Evolutionary conservation across 1,140 invertebrate genomes (phyloP).

Genomic region (Drosophila santomea): DNA sequence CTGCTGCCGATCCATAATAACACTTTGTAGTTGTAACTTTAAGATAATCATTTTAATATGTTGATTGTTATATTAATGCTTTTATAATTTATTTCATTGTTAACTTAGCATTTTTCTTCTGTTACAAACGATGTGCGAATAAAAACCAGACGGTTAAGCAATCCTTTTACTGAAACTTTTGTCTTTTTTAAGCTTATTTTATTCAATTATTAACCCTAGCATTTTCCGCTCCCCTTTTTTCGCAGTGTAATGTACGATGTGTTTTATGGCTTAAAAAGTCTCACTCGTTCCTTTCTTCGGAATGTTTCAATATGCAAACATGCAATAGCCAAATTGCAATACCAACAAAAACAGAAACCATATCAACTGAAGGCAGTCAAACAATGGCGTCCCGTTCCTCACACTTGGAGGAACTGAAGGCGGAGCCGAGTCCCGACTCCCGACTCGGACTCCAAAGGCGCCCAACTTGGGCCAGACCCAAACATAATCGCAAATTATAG

Average conservation of each 20-base stretch:
- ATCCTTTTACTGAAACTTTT: too few relatives aligned
- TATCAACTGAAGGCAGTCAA: constrained; percentile 36
- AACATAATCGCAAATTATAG: constrained; percentile 83
- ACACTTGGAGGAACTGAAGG: constrained; percentile 7
- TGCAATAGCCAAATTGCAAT: constrained; percentile 80
- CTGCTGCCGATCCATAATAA: too few relatives aligned
- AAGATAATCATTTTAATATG: too few relatives aligned
- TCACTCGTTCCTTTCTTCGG: constrained; percentile 41
- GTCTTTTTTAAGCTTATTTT: too few relatives aligned
- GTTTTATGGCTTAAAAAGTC: constrained; percentile 53
- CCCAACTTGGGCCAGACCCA: constrained; percentile 39
- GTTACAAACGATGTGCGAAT: too few relatives aligned
- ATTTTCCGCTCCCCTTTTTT: not conserved
- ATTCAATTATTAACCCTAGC: too few relatives aligned
- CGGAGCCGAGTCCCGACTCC: not conserved
- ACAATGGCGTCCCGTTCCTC: constrained; percentile 33
- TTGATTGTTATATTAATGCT: too few relatives aligned
- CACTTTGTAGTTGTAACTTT: too few relatives aligned
- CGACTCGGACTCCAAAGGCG: constrained; percentile 9
- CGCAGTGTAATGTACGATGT: constrained; percentile 16
- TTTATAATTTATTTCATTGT: too few relatives aligned
- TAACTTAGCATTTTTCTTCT: too few relatives aligned
- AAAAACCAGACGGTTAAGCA: too few relatives aligned
- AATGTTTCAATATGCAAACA: constrained; percentile 82
- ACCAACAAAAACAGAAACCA: constrained; percentile 58